Conservation (phyloP, 2,113 vertebrate genomes). For the Muscicapa adusta region DNA sequence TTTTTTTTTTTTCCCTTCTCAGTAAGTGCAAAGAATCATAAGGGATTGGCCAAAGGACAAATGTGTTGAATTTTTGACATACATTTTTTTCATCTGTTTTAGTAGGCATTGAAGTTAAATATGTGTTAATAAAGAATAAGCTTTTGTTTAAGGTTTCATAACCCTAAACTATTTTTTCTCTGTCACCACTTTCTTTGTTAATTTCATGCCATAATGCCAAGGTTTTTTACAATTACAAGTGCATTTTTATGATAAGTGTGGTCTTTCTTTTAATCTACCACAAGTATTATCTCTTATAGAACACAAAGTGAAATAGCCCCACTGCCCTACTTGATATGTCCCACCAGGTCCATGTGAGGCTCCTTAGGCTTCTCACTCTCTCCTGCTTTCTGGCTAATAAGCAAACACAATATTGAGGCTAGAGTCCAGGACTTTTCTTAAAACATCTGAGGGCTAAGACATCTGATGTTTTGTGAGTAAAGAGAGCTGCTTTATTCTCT, state of each 20-base stretch:
- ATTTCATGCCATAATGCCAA: not conserved
- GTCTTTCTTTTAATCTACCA: not conserved
- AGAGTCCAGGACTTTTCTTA: not conserved
- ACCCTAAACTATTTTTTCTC: not conserved
- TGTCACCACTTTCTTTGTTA: not conserved
- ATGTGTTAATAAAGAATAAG: not conserved
- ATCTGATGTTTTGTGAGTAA: not conserved
- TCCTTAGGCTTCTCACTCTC: not conserved
- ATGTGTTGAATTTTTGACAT: not conserved
- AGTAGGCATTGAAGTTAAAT: not conserved
- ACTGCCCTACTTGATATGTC: not conserved
- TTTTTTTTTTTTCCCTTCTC: accelerated
- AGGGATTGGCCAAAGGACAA: not conserved
- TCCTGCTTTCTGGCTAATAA: not conserved
- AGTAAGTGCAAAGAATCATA: not conserved
- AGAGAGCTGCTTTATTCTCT: not conserved
- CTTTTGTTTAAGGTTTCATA: not conserved
- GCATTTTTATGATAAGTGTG: not conserved
- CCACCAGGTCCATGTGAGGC: not conserved
- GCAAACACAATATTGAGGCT: not conserved
- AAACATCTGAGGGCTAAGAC: not conserved
- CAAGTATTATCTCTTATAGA: not conserved
- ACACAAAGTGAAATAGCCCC: not conserved
- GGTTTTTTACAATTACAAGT: not conserved
- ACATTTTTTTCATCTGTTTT: not conserved